Conservation (phyloP, 2,888 invertebrate genomes). For the Vanessa cardui region DNA sequence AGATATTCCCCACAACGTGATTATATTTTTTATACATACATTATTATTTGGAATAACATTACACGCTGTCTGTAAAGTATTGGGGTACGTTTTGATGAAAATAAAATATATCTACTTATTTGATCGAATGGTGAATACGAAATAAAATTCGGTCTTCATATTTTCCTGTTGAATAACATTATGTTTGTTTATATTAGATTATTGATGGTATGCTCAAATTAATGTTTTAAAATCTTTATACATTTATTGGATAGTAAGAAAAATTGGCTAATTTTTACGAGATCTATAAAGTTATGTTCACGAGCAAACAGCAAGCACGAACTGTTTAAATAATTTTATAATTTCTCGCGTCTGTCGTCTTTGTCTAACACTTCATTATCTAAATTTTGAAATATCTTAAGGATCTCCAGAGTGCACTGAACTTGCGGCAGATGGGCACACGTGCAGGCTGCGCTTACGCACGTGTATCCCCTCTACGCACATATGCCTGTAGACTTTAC, state of each 20-base stretch:
- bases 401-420: slow-evolving; percentile 59
- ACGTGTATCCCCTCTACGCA: slow-evolving; percentile 45
- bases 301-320: no score
- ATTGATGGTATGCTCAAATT: no score
- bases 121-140: no score
- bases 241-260: background rate
- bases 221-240: background rate
- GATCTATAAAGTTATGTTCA: no score
- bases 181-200: no score
- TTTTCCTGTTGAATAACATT: no score
- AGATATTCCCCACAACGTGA: background rate
- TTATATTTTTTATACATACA: background rate
- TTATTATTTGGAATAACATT: background rate
- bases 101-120: no score
- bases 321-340: no score
- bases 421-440: slow-evolving; percentile 61
- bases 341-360: background rate
- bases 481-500: background rate
- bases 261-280: no score
- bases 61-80: background rate
- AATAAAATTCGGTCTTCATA: no score
- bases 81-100: no score
- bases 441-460: slow-evolving; percentile 53
- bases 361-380: slow-evolving; percentile 3
- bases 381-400: slow-evolving; percentile 40